A percentile compares a stretch with the other conserved stretches of the same genome.
These are phyloP conservation scores for Gallinago undulata DNA, from an alignment of 2,113 vertebrate genomes.

Conservation along the genomic window DNA sequence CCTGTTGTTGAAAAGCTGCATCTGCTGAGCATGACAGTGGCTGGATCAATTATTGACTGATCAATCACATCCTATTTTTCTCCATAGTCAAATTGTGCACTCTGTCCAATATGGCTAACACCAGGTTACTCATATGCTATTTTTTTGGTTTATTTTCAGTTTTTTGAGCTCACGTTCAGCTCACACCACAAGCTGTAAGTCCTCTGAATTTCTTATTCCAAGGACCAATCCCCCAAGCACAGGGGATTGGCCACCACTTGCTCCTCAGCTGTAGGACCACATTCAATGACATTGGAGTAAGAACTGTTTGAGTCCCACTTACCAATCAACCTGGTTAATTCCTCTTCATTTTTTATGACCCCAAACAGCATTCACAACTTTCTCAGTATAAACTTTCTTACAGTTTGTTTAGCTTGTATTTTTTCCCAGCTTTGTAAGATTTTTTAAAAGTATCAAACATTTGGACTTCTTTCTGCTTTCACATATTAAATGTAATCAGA, in stretches of 20 bases:
- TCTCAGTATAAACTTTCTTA: background rate
- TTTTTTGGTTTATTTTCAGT: background rate
- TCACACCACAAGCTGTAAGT: fast-evolving
- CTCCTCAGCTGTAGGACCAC: background rate
- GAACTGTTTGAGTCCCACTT: background rate
- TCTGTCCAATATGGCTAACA: background rate
- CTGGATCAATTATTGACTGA: background rate
- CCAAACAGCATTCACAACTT: background rate
- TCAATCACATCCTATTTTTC: background rate
- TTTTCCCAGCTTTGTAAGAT: background rate
- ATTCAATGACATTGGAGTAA: background rate
- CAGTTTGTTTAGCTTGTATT: background rate
- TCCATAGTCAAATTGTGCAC: background rate
- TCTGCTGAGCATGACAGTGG: background rate
- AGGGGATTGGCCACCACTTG: too few species aligned
- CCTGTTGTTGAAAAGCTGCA: background rate
- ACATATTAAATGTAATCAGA: background rate
- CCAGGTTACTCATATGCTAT: background rate
- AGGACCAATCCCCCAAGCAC: background rate
- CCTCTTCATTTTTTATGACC: background rate
- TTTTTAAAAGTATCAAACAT: background rate
- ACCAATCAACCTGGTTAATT: background rate
- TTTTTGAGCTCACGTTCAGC: background rate
- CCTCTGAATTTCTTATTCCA: background rate
- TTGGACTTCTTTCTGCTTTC: background rate